Evolutionary conservation across 2,888 invertebrate species (phyloP), one percentile per base, ranked within the genome.

Genomic region (Mythimna albipuncta): DNA sequence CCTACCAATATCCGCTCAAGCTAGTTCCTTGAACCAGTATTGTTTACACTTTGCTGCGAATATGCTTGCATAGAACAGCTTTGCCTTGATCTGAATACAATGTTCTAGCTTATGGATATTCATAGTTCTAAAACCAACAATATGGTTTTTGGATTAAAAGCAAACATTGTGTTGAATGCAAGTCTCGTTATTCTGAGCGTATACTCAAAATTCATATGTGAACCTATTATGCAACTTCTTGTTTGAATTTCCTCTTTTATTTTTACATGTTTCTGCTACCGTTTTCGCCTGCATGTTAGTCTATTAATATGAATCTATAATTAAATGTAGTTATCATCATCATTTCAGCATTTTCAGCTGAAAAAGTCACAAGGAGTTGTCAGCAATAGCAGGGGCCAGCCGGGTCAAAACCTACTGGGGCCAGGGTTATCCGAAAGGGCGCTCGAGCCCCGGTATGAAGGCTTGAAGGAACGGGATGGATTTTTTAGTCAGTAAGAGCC

Each of bases 131-230:
- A 59, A 52, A 61, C 66, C 64, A 82, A 62, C 79, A 67, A 62
- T 67, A 57, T n/a, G 50, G 61, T 72, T 82, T 77, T 64, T 41
- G 54, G 62, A 79, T 82, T 82, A 72, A 82, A 79, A 63, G 47
- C 65, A 68, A 79, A 79, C 79, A 82, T n/a, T 5, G 50, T n/a
- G 54, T 64, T 65, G 55, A 54, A 72, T 55, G 61, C 41, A 41
- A 64, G 73, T 47, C 21, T 71, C 47, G 72, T n/a, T 67, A 16
- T 67, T 78, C 21, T 32, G 16, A 26, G 50, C 63, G 9, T 38
- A 67, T 61, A 64, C 55, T 44, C 50, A 52, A 55, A 52, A 38
- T 69, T 4, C 7, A 41, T 63, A 11, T 52, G 44, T 21, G 16
- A 47, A 58, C 10, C 19, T 32, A 13, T 58, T 52, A 32, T n/a